Evolutionary conservation across 1,140 invertebrate species (phyloP).

Genomic region (Pseudomyrmex pallidus): DNA sequence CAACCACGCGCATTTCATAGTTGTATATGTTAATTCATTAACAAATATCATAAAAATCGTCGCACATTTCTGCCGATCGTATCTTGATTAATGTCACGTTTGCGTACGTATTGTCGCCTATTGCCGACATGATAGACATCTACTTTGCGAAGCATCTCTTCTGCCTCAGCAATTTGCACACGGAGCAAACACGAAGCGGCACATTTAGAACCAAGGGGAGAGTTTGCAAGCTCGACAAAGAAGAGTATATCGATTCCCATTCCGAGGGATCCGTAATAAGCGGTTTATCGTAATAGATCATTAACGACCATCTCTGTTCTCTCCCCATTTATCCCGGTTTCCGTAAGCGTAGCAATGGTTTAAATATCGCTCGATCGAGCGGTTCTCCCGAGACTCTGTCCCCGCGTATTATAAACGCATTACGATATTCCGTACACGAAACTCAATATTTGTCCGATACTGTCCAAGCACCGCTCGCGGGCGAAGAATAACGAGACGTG

Average conservation of each 20-base stretch:
- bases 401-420: slow-evolving; percentile 39
- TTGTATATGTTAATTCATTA: neutral
- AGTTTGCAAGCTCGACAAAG: slow-evolving; percentile 50
- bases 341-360: slow-evolving; percentile 3
- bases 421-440: slow-evolving; percentile 7
- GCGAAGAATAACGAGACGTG: neutral
- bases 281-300: slow-evolving; percentile 63
- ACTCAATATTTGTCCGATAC: slow-evolving; percentile 21
- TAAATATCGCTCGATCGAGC: slow-evolving; percentile 47
- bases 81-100: neutral
- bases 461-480: neutral
- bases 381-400: neutral
- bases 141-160: slow-evolving; percentile 29
- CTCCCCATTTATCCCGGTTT: slow-evolving; percentile 33
- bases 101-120: slow-evolving; percentile 19
- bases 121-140: neutral
- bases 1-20: no score
- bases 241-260: slow-evolving; percentile 48
- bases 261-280: slow-evolving; percentile 54
- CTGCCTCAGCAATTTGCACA: slow-evolving; percentile 43
- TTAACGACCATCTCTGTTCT: slow-evolving; percentile 28
- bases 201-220: slow-evolving; percentile 39
- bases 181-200: slow-evolving; percentile 3
- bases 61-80: neutral
- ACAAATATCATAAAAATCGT: neutral